Conservation (phyloP, 2,113 vertebrate genomes). For the Oriolus oriolus region DNA sequence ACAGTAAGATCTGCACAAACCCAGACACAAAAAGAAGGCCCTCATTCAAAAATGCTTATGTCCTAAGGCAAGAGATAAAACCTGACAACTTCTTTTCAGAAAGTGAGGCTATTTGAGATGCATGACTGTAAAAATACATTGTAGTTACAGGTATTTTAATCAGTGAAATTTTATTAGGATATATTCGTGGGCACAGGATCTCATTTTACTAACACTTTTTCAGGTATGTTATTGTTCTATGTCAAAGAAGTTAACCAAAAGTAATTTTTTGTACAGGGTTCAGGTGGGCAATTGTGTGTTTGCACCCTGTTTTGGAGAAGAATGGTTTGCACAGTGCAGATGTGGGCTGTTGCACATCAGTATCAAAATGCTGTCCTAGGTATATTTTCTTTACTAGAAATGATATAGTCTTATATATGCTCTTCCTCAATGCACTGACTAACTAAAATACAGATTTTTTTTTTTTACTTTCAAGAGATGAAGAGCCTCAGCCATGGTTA, state of each 20-base stretch:
- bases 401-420: neutral
- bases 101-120: neutral
- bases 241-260: neutral
- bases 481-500: neutral
- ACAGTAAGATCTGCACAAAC: neutral
- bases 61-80: neutral
- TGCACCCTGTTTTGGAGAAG: neutral
- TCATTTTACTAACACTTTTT: neutral
- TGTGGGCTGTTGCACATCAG: neutral
- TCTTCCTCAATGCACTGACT: neutral
- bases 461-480: neutral
- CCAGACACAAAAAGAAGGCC: rapidly evolving
- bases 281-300: neutral
- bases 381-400: neutral
- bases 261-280: neutral
- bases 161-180: neutral
- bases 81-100: neutral
- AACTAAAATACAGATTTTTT: neutral
- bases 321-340: neutral
- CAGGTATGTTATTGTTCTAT: rapidly evolving
- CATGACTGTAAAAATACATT: neutral
- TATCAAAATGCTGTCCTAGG: neutral
- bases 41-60: neutral
- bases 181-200: rapidly evolving
- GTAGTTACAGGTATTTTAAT: neutral